A percentile compares a stretch with the other conserved stretches of the same genome.
These are phyloP conservation scores for Seira ritae DNA, from an alignment of 2,888 invertebrate species.

Conservation along the genomic window DNA sequence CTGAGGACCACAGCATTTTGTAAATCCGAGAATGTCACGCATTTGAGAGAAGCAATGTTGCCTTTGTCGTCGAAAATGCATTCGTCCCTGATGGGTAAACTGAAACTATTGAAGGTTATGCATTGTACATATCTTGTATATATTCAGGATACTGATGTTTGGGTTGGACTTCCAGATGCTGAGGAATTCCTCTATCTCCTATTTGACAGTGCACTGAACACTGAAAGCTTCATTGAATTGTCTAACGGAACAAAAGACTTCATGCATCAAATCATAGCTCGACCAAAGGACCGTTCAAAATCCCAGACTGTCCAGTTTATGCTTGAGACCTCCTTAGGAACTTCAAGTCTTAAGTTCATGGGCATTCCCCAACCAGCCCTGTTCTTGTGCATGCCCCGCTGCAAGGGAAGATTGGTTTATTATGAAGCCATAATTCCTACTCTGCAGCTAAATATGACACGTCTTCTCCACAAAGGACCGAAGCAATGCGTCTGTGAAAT, in stretches of 20 bases:
- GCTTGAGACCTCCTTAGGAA: conserved; percentile 61
- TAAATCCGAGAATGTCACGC: conserved; percentile 51
- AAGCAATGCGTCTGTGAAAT: conserved; percentile 65
- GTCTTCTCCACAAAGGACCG: conserved; percentile 49
- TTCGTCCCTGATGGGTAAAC: conserved; percentile 64
- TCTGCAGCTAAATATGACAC: conserved; percentile 55
- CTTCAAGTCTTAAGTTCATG: conserved; percentile 47
- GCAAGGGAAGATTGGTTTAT: conserved; percentile 64
- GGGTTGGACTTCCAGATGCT: conserved; percentile 65
- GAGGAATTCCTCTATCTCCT: conserved; percentile 66
- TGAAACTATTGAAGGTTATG: not conserved
- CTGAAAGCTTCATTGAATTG: conserved; percentile 61
- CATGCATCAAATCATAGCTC: conserved; percentile 66
- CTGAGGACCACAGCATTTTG: conserved; percentile 46
- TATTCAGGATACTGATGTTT: too few relatives aligned
- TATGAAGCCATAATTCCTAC: conserved; percentile 67
- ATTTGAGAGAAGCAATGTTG: conserved; percentile 57
- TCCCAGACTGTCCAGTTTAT: conserved; percentile 62
- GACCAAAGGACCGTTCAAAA: conserved; percentile 55
- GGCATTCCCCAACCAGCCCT: conserved; percentile 64
- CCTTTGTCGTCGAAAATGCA: conserved; percentile 62
- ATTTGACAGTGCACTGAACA: conserved; percentile 63
- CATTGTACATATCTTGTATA: not conserved
- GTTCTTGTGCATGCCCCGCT: conserved; percentile 67
- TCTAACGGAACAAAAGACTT: conserved; percentile 62